Evolutionary conservation across 2,888 invertebrate species (phyloP), one percentile per base, ranked within the genome.

Genomic region (Ochlodes sylvanus): DNA sequence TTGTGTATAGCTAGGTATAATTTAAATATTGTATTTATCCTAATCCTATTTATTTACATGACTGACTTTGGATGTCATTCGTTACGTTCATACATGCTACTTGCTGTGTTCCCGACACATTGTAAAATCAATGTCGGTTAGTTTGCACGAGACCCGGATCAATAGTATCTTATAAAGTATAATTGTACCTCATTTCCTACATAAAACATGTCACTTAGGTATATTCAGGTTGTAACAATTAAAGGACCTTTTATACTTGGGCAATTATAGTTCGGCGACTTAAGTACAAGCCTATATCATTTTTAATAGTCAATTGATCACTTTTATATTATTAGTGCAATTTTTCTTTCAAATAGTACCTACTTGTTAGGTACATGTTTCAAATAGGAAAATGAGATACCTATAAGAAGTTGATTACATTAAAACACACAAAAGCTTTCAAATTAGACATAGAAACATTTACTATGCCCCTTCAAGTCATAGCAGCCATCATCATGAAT

Each of bases 1-100:
- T 77, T 64, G 69, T 72, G 67, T 73, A 72, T 63, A 71, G 54
- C 44, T 54, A 55, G 34, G 15, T 62, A 54, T 44, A 68, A 65
- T 73, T 74, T 73, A 71, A 73, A 69, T 75, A 73, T 69, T 60
- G 54, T 70, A 68, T 75, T 70, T 70, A 71, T 70, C 69, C 72
- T 76, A 74, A 73, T 52, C 57, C 72, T 77, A 74, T 77, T 72
- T 75, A 75, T 85, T 79, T 86, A 88, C 83, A 86, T 75, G 76
- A 81, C 80, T 84, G 82, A 88, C 85, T 88, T 85, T 87, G 83
- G 75, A 73, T 75, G 71, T 65, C 65, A 70, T 65, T 64, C 66
- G 44, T 52, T 57, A 68, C 56, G 64, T 70, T 66, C 61, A 65
- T 41, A 9, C 55, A 64, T 41, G 44, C 60, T 64, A 63, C 27